Evolutionary conservation across 30 jellyfish, hydroid and myxozoan species (phyloP), one percentile per base, ranked within the genome.

Genomic region (Hydra vulgaris): DNA sequence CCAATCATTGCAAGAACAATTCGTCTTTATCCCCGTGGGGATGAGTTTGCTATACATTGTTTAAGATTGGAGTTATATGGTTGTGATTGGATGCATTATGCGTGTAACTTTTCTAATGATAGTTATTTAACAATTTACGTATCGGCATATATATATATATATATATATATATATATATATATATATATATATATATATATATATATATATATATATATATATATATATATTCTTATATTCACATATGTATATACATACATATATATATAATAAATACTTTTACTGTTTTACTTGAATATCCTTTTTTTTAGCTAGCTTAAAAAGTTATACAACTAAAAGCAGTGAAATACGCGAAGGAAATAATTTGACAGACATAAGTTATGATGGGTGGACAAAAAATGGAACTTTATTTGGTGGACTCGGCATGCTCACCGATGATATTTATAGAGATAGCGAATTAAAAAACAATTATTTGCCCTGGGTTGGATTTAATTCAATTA

Each of bases 11-110:
- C 98, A 74, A 74, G 98, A 61, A 53, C 84, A 18, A 78, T 91
- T 16, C 94, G 98, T 22, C 74, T 91, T 21, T 88, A 82, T 18
- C 98, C 98, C 24, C 95, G 90, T 19, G 98, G 98, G 7, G 89
- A 86, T 24, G 83, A 77, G 52, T 91, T 86, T 73, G 23, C 95
- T 1, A 79, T 80, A 25, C 86, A 91, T 71, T 91, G 98, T 79
- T 82, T 88, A 54, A 76, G 98, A 52, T 71, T 86, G 25, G 98
- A 91, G 27, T 53, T 91, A 4, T 91, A 81, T 53, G 98, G 98
- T 20, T 91, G 98, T 53, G 80, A 69, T 54, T 91, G 98, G 98
- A 83, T 81, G 70, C 94, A 91, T 40, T 74, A 74, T 71, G 27
- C 53, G 74, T 91, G 98, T 91, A 71, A 15, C 53, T 17, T 12